Percentiles rank a stretch among this genome's conserved stretches.
phyloP scores from a whole-genome alignment of 1,140 invertebrate genomes.

The Trialeurodes vaporariorum region DNA sequence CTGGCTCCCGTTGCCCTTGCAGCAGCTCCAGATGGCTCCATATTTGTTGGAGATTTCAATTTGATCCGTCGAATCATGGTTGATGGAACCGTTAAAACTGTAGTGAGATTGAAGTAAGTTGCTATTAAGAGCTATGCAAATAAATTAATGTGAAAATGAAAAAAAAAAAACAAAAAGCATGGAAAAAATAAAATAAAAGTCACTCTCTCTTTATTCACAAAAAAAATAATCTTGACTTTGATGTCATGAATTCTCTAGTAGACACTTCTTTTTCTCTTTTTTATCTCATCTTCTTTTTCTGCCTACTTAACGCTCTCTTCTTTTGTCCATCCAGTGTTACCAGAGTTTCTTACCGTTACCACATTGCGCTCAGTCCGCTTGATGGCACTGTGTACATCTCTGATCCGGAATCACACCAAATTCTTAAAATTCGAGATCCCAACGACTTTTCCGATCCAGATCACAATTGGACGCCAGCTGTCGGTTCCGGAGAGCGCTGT shows the following conservation, averaged over 20 bases:
- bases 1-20: conserved; percentile 84
- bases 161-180: too few relatives aligned
- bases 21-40: conserved; percentile 79
- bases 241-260: too few relatives aligned
- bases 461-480: conserved; percentile 84
- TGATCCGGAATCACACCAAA: conserved; percentile 87
- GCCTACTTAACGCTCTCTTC: too few relatives aligned
- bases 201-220: too few relatives aligned
- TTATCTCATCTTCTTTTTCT: too few relatives aligned
- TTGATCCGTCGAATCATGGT: conserved; percentile 79
- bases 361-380: conserved; percentile 84
- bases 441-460: conserved; percentile 74
- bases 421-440: conserved; percentile 75
- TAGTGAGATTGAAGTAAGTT: conserved; percentile 79
- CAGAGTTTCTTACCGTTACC: conserved; percentile 86
- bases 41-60: conserved; percentile 94
- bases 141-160: too few relatives aligned
- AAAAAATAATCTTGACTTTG: too few relatives aligned
- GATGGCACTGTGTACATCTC: conserved; percentile 91
- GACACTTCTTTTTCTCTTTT: too few relatives aligned
- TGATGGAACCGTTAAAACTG: conserved; percentile 73
- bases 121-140: too few relatives aligned
- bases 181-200: too few relatives aligned
- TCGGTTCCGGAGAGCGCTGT: conserved; percentile 88
- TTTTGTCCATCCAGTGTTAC: conserved; percentile 56